Conservation (phyloP, 2,888 invertebrate species). For the Steinernema hermaphroditum region DNA sequence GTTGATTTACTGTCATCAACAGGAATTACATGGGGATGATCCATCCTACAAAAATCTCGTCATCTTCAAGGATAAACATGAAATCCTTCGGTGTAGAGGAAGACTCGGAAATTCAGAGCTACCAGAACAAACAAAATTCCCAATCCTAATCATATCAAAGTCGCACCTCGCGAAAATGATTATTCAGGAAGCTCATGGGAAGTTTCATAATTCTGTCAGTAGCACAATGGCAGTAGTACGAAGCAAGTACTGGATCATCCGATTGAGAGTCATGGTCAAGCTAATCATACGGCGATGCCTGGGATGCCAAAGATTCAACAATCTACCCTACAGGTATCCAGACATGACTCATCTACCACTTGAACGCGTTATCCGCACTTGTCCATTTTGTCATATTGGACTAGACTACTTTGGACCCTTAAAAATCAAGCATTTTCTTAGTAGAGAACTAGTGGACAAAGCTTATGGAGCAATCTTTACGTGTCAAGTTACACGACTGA, state of each 20-base stretch:
- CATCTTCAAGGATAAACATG: background rate
- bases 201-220: background rate
- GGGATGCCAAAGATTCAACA: background rate
- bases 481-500: conserved; percentile 28
- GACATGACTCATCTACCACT: background rate
- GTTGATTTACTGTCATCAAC: background rate
- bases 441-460: too few relatives aligned
- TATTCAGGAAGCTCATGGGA: background rate
- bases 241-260: background rate
- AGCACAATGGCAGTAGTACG: background rate
- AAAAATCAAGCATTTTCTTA: too few relatives aligned
- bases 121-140: background rate
- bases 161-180: background rate
- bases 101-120: background rate
- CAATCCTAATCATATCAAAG: background rate
- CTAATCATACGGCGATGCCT: background rate
- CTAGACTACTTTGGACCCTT: conserved; percentile 1
- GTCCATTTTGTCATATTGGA: background rate
- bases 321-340: background rate
- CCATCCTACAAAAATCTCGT: background rate
- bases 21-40: too few relatives aligned
- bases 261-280: background rate
- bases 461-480: conserved; percentile 30
- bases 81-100: background rate
- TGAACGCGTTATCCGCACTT: background rate